These are phyloP conservation scores for Leptogaster cylindrica DNA, from an alignment of 2,888 invertebrate species.

Conservation along the genomic window DNA sequence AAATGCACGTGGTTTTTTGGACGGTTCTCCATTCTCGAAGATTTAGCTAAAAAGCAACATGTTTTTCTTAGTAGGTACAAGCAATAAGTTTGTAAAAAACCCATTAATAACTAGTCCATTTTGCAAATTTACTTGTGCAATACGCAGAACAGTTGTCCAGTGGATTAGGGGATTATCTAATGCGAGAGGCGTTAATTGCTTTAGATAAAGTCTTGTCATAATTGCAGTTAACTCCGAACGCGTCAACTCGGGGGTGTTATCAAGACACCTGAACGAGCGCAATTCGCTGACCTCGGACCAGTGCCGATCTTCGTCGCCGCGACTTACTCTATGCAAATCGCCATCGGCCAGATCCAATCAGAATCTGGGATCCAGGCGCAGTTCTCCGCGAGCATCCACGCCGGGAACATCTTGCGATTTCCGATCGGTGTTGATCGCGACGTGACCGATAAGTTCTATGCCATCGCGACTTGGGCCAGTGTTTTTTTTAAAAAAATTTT, in stretches of 20 bases:
- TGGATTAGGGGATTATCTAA: too few relatives aligned
- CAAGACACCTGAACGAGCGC: constrained; percentile 3
- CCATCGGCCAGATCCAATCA: constrained; percentile 14
- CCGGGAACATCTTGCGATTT: constrained; percentile 12
- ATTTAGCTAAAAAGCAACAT: too few relatives aligned
- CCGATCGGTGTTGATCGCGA: constrained; percentile 1
- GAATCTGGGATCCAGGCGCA: constrained; percentile 3
- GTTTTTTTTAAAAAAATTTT: not conserved
- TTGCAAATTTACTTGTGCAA: too few relatives aligned
- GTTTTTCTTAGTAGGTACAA: too few relatives aligned
- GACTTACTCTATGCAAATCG: not conserved
- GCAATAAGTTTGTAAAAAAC: too few relatives aligned
- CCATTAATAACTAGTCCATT: too few relatives aligned
- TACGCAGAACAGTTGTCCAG: too few relatives aligned
- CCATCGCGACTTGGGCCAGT: not conserved
- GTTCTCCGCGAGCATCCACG: not conserved
- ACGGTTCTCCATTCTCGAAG: too few relatives aligned
- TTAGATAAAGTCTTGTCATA: too few relatives aligned
- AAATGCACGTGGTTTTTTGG: too few relatives aligned
- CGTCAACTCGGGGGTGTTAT: constrained; percentile 14
- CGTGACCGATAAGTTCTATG: not conserved
- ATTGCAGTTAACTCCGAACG: too few relatives aligned
- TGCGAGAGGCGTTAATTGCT: too few relatives aligned
- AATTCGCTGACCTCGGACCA: constrained; percentile 5
- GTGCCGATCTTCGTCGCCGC: not conserved